phyloP scores from a whole-genome alignment of 1,140 invertebrate species.

The Apis dorsata region DNA sequence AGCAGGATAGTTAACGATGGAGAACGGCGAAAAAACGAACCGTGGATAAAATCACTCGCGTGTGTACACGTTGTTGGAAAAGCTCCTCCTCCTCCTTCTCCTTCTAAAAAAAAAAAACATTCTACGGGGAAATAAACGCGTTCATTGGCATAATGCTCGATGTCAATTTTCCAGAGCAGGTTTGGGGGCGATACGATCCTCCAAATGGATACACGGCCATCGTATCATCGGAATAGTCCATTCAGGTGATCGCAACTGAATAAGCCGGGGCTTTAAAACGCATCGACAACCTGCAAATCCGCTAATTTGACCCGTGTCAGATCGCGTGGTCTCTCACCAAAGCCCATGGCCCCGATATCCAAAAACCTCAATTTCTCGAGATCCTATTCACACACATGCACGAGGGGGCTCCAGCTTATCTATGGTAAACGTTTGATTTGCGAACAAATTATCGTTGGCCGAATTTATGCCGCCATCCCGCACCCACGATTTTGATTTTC shows the following conservation, averaged over 20 bases:
- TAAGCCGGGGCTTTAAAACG: constrained; percentile 49
- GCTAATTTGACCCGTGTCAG: constrained; percentile 39
- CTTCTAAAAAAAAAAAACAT: background rate
- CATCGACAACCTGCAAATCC: constrained; percentile 39
- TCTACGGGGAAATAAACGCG: background rate
- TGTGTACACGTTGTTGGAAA: background rate
- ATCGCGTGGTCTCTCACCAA: too few species aligned
- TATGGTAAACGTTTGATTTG: background rate
- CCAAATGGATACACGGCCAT: background rate
- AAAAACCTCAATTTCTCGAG: background rate
- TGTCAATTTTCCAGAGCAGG: constrained; percentile 37
- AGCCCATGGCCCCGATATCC: background rate
- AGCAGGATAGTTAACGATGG: background rate
- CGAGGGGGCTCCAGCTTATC: background rate
- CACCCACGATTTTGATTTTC: background rate
- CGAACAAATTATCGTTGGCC: background rate
- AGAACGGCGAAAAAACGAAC: background rate
- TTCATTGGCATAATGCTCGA: constrained; percentile 45
- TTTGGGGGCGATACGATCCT: constrained; percentile 16
- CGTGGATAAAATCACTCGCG: constrained; percentile 20
- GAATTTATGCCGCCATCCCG: background rate
- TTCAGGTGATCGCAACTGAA: constrained; percentile 35
- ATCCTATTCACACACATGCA: background rate
- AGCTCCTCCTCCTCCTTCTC: background rate
- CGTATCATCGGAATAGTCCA: constrained; percentile 42